A percentile compares a stretch with the other conserved stretches of the same genome.
Evolutionary conservation across 1,140 invertebrate species (phyloP).

Genomic region (Araneus ventricosus): DNA sequence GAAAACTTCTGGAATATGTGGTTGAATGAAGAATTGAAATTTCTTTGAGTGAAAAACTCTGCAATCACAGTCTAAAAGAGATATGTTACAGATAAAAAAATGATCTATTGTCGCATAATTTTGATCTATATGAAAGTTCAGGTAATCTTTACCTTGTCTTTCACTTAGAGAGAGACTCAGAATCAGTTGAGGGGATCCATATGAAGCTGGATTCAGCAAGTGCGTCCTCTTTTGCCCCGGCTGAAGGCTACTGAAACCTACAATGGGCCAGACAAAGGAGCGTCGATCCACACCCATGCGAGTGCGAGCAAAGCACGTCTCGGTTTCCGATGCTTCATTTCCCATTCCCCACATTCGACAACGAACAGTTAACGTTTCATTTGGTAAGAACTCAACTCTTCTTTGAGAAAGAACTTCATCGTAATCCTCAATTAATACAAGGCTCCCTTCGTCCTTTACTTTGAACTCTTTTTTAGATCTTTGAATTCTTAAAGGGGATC

Average conservation of each 20-base stretch:
- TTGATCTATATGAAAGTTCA: too few species aligned
- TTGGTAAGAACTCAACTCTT: not conserved
- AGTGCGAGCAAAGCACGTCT: not conserved
- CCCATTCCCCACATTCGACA: not conserved
- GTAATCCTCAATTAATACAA: not conserved
- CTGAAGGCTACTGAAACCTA: not conserved
- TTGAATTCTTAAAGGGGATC: not conserved
- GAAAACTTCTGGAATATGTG: too few species aligned
- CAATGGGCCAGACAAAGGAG: not conserved
- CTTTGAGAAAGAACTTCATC: not conserved
- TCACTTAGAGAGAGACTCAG: not conserved
- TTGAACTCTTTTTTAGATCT: not conserved
- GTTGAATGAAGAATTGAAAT: too few species aligned
- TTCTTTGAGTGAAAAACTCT: too few species aligned
- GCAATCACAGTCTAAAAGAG: too few species aligned
- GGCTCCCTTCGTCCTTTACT: too few species aligned
- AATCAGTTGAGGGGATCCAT: too few species aligned
- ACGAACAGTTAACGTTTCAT: not conserved
- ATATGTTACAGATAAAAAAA: too few species aligned
- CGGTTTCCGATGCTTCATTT: too few species aligned
- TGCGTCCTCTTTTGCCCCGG: too few species aligned
- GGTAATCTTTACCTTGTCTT: not conserved
- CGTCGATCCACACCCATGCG: not conserved
- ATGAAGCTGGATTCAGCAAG: not conserved
- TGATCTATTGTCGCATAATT: too few species aligned